phyloP scores from a whole-genome alignment of 2,888 invertebrate species.

The Cheilosia impressa region DNA sequence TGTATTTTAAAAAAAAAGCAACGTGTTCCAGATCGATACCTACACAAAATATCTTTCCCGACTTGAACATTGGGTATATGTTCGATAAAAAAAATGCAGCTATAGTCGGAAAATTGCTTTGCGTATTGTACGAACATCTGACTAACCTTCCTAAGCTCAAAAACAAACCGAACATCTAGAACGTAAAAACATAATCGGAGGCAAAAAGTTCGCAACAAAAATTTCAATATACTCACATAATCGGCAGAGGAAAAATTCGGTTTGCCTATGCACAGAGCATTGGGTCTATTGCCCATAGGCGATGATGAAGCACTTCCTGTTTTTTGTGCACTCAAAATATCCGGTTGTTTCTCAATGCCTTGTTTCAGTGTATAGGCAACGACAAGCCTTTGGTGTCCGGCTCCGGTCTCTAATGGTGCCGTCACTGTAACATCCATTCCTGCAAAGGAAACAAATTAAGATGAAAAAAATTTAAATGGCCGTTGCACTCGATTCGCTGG shows the following conservation, averaged over 20 bases:
- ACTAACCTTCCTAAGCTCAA: neutral
- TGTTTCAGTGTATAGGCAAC: constrained; percentile 94
- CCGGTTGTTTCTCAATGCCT: constrained; percentile 89
- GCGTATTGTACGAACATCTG: neutral
- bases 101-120: neutral
- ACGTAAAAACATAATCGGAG: neutral
- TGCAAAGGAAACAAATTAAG: constrained; percentile 65
- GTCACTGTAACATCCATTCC: constrained; percentile 84
- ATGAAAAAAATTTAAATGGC: neutral
- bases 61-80: no score
- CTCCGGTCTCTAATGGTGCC: constrained; percentile 89
- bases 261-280: constrained; percentile 80
- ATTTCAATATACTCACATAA: constrained; percentile 80
- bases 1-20: no score
- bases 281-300: constrained; percentile 82
- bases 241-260: constrained; percentile 78
- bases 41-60: no score
- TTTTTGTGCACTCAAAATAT: constrained; percentile 92
- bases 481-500: neutral
- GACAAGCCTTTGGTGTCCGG: constrained; percentile 92
- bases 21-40: no score
- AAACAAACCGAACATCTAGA: neutral
- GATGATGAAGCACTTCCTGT: constrained; percentile 84
- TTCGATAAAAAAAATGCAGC: no score
- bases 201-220: constrained; percentile 3